Evolutionary conservation across 53 echinoderm and acorn worm genomes (phyloP), one percentile per base, ranked within the genome.

Genomic region (Paracentrotus lividus): DNA sequence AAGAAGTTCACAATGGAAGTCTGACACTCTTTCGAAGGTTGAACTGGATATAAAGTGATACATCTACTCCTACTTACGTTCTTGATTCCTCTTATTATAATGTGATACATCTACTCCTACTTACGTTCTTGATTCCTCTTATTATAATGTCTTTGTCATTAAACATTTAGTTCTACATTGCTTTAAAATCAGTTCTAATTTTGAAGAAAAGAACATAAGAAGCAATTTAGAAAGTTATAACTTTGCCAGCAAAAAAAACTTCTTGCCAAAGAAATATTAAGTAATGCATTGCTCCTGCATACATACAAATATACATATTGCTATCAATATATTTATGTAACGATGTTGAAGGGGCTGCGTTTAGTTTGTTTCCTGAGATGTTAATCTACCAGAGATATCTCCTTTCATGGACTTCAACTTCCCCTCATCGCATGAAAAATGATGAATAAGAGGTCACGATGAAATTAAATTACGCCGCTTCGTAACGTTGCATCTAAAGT

Each of bases 391-490:
- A 54, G 13, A 54, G 21, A 56, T 53, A 86, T 86, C 86, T 47
- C 8, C 32, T 86, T 86, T 86, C 86, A 86, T 86, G 36, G 55
- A 52, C 56, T 34, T 86, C 56, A 53, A 86, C 54, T 56, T 55
- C 33, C 86, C 34, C 23, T n/a, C 45, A 53, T 53, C 86, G 56
- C 86, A 27, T 47, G 47, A 53, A 86, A 56, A 86, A 21, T 5
- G 44, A 81, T 56, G 56, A 86, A 56, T 86, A 55, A 55, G 86
- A 86, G 86, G 86, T 86, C 86, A 86, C 33, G 33, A 86, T 86
- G 55, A 86, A 56, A 86, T 86, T 38, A 34, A 34, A 86, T 86
- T 86, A 86, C 34, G 44, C 38, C 24, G n/a, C 81, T 47, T 27
- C 26, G 13, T n/a, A 81, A 13, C 2, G 47, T 27, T 14, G 53